Conservation (phyloP, 30 jellyfish, hydroid and myxozoan species). For the Pelagia noctiluca region DNA sequence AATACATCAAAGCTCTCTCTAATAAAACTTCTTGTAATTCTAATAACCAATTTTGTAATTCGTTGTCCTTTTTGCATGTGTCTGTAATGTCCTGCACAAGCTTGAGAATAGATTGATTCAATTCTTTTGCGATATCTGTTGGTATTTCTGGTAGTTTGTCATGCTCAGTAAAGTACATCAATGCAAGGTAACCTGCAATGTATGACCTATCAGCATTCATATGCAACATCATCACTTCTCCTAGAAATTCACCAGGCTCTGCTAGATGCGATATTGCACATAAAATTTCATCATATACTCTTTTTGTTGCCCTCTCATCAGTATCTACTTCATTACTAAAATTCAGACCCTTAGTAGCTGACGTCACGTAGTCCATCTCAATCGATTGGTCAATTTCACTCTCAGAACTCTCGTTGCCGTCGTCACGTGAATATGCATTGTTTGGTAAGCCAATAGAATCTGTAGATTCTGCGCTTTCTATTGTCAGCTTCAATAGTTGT, state of each 20-base stretch:
- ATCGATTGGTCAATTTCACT: not conserved
- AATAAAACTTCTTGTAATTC: not conserved
- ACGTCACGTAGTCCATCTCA: not conserved
- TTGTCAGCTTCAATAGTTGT: constrained; percentile 44
- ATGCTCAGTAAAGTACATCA: constrained; percentile 20
- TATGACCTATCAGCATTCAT: constrained; percentile 46
- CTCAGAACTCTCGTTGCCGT: not conserved
- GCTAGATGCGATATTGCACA: constrained; percentile 6
- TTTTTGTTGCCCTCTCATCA: not conserved
- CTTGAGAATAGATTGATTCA: constrained; percentile 40
- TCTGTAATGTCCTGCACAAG: constrained; percentile 29
- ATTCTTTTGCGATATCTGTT: not conserved
- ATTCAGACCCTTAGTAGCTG: constrained; percentile 23
- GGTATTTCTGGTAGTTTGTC: constrained; percentile 27
- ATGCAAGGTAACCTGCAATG: constrained; percentile 55
- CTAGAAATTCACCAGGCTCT: constrained; percentile 22
- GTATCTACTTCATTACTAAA: constrained; percentile 28
- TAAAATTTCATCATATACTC: constrained; percentile 23
- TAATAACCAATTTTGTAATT: not conserved
- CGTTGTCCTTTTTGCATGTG: not conserved
- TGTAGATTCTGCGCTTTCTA: constrained; percentile 12
- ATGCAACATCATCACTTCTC: constrained; percentile 17
- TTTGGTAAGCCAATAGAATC: constrained; percentile 26
- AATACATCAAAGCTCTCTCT: constrained; percentile 48
- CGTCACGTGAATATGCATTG: constrained; percentile 47